Evolutionary conservation across 64 coral and sea anemone species (phyloP).

Genomic region (Acropora tenuis): DNA sequence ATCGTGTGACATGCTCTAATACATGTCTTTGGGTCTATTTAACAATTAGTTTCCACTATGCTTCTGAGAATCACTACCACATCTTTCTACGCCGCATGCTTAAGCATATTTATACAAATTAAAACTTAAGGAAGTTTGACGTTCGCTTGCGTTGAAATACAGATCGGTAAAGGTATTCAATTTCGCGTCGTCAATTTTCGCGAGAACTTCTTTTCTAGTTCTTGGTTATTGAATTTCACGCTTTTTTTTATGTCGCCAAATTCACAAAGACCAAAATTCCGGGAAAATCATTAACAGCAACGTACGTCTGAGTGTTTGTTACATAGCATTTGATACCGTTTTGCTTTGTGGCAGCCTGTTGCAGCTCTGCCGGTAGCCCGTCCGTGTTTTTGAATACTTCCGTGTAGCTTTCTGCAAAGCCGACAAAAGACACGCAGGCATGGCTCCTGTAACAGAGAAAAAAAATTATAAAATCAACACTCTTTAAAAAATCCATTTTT

Average conservation of each 20-base stretch:
- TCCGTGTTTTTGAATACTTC: too few species aligned
- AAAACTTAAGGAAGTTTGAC: constrained; percentile 2
- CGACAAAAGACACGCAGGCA: too few species aligned
- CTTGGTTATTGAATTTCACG: not conserved
- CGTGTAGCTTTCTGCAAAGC: too few species aligned
- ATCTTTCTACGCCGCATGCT: not conserved
- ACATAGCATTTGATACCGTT: too few species aligned
- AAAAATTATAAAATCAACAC: too few species aligned
- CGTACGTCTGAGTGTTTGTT: too few species aligned
- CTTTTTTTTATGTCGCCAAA: not conserved
- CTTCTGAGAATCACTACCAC: not conserved
- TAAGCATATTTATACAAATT: not conserved
- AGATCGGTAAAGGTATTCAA: constrained; percentile 14
- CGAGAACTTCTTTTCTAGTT: constrained; percentile 1
- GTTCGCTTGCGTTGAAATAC: not conserved
- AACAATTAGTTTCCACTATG: constrained; percentile 5
- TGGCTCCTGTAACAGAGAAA: too few species aligned
- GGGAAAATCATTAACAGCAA: not conserved
- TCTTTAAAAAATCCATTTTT: too few species aligned
- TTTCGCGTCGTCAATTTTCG: not conserved
- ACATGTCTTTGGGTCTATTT: not conserved
- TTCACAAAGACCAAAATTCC: not conserved
- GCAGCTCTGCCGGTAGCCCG: too few species aligned
- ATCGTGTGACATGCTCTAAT: not conserved
- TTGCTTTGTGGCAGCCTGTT: too few species aligned